Base-by-base conservation (phyloP, 2,113 vertebrate species). In the Dasyornis broadbenti region DNA sequence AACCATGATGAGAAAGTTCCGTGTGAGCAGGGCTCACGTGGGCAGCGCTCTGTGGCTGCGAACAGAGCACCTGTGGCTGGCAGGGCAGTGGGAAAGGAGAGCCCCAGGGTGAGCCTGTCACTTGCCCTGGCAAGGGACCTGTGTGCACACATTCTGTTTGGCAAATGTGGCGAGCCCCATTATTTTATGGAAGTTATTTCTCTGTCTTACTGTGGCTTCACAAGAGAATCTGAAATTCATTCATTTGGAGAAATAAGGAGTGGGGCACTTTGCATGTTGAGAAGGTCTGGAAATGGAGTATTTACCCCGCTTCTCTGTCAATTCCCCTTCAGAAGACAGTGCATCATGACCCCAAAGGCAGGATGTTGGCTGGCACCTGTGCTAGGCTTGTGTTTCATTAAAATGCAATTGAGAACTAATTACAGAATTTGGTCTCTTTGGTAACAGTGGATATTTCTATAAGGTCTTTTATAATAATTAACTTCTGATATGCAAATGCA, bases 11-110 rank as follows among this genome's bases (percentile, higher is more conserved):
- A 16, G 44, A 35, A 70, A 63, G 42, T 2, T 24, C 12, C 6
- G 1, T 1, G 9, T 19, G 63, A 68, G 44, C 24, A 30, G 69
- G 28, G 56, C 10, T 27, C 3, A 9, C 23, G 1, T 5, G 30
- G 27, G 12, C 23, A 44, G 18, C 0, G 9, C 8, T 0, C n/a
- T 2, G 42, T 5, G 52, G 15, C 70, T 31, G 16, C 6, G 2
- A 9, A 3, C 2, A 4, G 26, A 57, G 47, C 19, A 15, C 16
- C 0, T 24, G 9, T 0, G 12, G 10, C 75, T 18, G 44, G 21
- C 9, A 15, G 60, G n/a, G 30, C 0, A 1, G 10, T 8, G 52
- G n/a, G 47, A 45, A 49, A 22, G 40, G 37, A 44, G 23, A 88
- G 14, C 14, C 35, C 21, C 15, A 21, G 10, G 5, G 3, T 6